Evolutionary conservation across 2,888 invertebrate genomes (phyloP).

Genomic region (Selenia dentaria): DNA sequence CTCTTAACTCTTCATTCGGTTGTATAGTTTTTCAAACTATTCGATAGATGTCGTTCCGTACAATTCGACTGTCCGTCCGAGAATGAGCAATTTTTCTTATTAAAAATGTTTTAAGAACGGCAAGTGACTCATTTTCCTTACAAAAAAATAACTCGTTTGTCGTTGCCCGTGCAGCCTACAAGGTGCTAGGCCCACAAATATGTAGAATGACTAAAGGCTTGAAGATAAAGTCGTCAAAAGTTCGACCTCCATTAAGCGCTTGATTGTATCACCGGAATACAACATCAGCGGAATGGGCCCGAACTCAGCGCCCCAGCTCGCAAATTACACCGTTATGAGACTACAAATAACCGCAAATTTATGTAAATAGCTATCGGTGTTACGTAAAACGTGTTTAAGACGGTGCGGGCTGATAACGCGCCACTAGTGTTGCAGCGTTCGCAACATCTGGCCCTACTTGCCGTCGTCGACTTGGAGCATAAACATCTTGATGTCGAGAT

Average conservation of each 20-base stretch:
- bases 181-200: too few relatives aligned
- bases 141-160: too few relatives aligned
- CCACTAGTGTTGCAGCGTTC: conserved; percentile 52
- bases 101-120: too few relatives aligned
- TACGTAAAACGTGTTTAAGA: conserved; percentile 75
- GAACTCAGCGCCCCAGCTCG: conserved; percentile 58
- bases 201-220: conserved; percentile 44
- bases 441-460: conserved; percentile 25
- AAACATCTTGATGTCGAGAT: conserved; percentile 66
- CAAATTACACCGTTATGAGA: conserved; percentile 73
- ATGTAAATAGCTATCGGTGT: conserved; percentile 75
- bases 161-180: too few relatives aligned
- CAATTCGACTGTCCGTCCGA: too few relatives aligned
- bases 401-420: conserved; percentile 63
- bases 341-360: conserved; percentile 77
- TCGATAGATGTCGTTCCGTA: too few relatives aligned
- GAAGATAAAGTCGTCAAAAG: conserved; percentile 51
- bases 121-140: too few relatives aligned
- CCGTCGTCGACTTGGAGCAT: conserved; percentile 51
- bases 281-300: conserved; percentile 56
- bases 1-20: too few relatives aligned
- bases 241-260: conserved; percentile 48
- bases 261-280: conserved; percentile 62
- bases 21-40: too few relatives aligned
- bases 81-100: too few relatives aligned